phyloP scores from a whole-genome alignment of 37 sponge, comb jelly and placozoan species.

The Crambe crambe region DNA sequence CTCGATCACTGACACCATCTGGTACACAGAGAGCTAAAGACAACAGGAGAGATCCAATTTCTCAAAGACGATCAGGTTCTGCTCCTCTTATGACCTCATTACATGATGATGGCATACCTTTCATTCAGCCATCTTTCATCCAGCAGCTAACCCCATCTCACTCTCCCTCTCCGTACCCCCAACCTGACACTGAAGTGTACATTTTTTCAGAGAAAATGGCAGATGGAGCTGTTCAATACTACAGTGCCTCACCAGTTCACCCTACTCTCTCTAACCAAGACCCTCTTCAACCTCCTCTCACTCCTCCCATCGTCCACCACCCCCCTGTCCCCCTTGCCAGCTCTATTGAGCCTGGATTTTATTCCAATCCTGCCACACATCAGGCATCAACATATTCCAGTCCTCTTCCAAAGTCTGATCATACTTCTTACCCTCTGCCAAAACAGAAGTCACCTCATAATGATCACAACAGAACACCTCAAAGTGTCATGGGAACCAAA shows the following conservation, averaged over 20 bases:
- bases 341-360: too few species aligned
- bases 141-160: neutral
- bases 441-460: too few species aligned
- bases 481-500: too few species aligned
- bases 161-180: too few species aligned
- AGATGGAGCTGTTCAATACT: slow-evolving; percentile 54
- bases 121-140: neutral
- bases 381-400: too few species aligned
- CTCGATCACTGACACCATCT: too few species aligned
- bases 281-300: neutral
- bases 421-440: too few species aligned
- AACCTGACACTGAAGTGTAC: slow-evolving; percentile 1
- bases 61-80: neutral
- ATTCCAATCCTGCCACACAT: too few species aligned
- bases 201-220: slow-evolving; percentile 34
- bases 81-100: neutral
- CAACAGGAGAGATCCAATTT: neutral
- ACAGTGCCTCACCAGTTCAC: slow-evolving; percentile 45
- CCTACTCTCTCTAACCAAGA: neutral
- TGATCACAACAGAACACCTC: too few species aligned
- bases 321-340: neutral
- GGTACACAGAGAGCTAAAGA: too few species aligned
- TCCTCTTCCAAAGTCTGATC: too few species aligned
- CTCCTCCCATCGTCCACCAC: neutral
- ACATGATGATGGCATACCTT: neutral